Evolutionary conservation across 1,140 invertebrate species (phyloP).

Genomic region (Tetramorium alpestre): DNA sequence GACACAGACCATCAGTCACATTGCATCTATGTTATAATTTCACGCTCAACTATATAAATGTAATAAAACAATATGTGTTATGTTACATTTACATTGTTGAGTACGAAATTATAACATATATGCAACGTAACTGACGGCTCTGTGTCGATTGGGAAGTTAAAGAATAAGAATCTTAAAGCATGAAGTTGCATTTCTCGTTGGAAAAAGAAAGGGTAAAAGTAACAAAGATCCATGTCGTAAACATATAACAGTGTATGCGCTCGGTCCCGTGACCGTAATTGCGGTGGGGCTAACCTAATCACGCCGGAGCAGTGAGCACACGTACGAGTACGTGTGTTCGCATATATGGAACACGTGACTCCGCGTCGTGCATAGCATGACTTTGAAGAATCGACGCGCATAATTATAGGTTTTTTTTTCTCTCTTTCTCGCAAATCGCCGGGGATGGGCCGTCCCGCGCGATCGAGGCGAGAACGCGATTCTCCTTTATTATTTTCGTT

Average conservation of each 20-base stretch:
- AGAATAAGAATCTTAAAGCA: no score
- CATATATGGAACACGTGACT: constrained; percentile 27
- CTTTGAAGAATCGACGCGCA: constrained; percentile 64
- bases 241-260: neutral
- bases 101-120: no score
- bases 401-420: neutral
- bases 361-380: constrained; percentile 54
- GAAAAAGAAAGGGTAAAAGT: neutral
- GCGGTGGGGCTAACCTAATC: neutral
- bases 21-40: no score
- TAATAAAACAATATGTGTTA: no score
- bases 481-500: neutral
- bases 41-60: no score
- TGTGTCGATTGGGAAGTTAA: no score
- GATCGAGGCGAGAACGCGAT: neutral
- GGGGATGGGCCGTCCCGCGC: neutral
- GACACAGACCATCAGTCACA: no score
- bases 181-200: neutral
- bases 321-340: neutral
- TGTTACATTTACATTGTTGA: no score
- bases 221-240: neutral
- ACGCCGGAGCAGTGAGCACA: neutral
- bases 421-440: neutral
- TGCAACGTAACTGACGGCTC: no score
- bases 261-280: constrained; percentile 15